Evolutionary conservation across 2,888 invertebrate genomes (phyloP).

Genomic region (Microplitis manilae): DNA sequence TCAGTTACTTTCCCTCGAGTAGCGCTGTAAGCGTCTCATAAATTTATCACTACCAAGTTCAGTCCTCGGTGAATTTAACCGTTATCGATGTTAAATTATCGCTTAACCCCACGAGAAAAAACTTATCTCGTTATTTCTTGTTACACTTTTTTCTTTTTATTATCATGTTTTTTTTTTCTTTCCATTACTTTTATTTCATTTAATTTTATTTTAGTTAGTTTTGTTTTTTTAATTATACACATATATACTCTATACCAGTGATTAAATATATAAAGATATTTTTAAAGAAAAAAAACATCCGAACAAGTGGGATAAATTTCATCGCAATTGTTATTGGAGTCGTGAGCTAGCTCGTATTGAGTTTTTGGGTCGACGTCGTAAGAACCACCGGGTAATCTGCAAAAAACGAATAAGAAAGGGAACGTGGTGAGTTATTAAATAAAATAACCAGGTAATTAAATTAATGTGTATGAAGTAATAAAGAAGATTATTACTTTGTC

Average conservation of each 20-base stretch:
- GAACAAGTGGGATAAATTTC: constrained; percentile 72
- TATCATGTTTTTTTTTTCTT: neutral
- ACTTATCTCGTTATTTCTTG: constrained; percentile 13
- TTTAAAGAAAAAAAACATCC: constrained; percentile 47
- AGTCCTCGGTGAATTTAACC: constrained; percentile 25
- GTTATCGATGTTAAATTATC: constrained; percentile 39
- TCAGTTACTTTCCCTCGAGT: constrained; percentile 10
- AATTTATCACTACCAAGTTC: constrained; percentile 28
- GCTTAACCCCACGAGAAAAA: constrained; percentile 13
- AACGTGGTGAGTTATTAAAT: neutral
- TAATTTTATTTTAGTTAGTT: neutral
- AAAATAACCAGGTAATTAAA: neutral
- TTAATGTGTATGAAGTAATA: neutral
- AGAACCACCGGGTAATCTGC: constrained; percentile 73
- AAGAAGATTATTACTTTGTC: neutral
- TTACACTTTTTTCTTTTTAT: neutral
- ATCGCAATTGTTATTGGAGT: constrained; percentile 69
- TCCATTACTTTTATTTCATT: neutral
- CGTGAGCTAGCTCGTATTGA: constrained; percentile 74
- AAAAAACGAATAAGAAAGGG: constrained; percentile 47
- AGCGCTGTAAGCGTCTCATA: constrained; percentile 20
- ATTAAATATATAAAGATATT: neutral
- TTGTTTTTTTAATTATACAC: neutral
- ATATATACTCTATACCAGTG: too few relatives aligned
- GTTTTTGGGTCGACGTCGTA: constrained; percentile 70